Evolutionary conservation across 2,888 invertebrate species (phyloP).

Genomic region (Calameuta pallipes): DNA sequence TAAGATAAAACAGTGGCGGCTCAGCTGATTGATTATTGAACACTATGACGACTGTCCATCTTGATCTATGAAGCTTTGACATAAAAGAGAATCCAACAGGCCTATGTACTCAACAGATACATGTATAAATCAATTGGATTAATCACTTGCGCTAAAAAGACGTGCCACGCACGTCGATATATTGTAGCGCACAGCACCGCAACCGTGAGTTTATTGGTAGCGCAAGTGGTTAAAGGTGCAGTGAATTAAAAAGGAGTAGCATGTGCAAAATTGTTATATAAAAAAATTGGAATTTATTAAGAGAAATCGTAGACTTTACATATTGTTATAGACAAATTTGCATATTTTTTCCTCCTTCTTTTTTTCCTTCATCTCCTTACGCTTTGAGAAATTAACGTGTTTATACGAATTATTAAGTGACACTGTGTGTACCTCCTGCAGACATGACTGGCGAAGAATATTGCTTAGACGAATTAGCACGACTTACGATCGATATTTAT

Average conservation of each 20-base stretch:
- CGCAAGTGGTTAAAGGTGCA: not conserved
- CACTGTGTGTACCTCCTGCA: not conserved
- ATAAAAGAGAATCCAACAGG: not conserved
- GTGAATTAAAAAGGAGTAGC: not conserved
- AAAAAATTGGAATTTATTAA: constrained; percentile 25
- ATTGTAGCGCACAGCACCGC: too few species aligned
- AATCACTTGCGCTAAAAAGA: too few species aligned
- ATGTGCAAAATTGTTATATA: constrained; percentile 5
- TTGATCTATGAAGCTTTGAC: not conserved
- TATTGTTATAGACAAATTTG: not conserved
- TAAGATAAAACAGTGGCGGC: not conserved
- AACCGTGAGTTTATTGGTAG: too few species aligned
- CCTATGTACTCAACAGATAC: not conserved
- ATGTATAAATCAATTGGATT: not conserved
- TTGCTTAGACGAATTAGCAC: not conserved
- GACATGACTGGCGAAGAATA: not conserved
- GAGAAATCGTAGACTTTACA: not conserved
- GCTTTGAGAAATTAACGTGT: not conserved
- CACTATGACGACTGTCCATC: not conserved
- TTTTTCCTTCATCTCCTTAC: not conserved
- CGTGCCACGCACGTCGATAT: too few species aligned
- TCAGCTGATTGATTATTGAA: constrained; percentile 3
- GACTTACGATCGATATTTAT: not conserved
- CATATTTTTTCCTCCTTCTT: not conserved
- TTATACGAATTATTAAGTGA: not conserved